These are phyloP conservation scores for Halocynthia roretzi DNA, from an alignment of 23 tunicate genomes.

Conservation along the genomic window DNA sequence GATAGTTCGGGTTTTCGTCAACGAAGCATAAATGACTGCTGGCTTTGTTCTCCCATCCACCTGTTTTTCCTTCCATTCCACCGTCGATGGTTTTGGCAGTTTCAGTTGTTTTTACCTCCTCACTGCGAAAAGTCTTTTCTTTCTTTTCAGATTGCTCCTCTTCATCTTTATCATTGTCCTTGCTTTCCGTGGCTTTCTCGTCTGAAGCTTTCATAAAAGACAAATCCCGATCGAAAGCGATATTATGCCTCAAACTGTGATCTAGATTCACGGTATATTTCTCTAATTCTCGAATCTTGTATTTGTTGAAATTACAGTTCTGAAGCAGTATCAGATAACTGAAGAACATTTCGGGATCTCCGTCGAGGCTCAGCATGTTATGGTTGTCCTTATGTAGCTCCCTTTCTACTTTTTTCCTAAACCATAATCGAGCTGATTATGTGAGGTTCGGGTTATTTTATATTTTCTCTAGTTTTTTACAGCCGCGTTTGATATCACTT, in stretches of 20 bases:
- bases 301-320: slow-evolving; percentile 4
- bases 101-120: background rate
- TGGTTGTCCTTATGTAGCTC: slow-evolving; percentile 17
- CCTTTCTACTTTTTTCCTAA: slow-evolving; percentile 15
- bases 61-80: background rate
- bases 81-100: background rate
- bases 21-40: no score
- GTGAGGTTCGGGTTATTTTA: no score
- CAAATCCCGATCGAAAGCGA: slow-evolving; percentile 37
- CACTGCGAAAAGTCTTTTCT: background rate
- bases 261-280: slow-evolving; percentile 73
- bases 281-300: slow-evolving; percentile 1
- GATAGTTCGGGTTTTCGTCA: no score
- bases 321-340: slow-evolving; percentile 8
- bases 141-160: background rate
- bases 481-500: no score
- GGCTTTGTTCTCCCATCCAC: background rate
- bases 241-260: slow-evolving; percentile 36
- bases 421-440: no score
- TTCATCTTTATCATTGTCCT: background rate
- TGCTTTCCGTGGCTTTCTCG: background rate
- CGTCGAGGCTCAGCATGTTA: slow-evolving; percentile 44
- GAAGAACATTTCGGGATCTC: slow-evolving; percentile 39
- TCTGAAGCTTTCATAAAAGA: background rate
- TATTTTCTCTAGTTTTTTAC: no score